Evolutionary conservation across 2,888 invertebrate species (phyloP), one percentile per base, ranked within the genome.

Genomic region (Eumerus sabulonum): DNA sequence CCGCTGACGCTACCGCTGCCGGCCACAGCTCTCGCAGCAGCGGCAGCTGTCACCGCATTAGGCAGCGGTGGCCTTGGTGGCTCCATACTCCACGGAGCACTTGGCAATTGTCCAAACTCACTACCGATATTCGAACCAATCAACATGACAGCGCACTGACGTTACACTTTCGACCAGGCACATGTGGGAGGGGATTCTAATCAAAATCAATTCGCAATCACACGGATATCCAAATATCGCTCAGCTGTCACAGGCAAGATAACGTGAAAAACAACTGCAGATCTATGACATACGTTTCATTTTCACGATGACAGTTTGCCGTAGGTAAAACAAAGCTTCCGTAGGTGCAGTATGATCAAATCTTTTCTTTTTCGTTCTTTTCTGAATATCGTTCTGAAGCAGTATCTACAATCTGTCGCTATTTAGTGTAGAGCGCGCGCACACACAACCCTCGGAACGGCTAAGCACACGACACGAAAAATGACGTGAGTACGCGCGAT

Each of bases 61-160:
- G 73, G 59, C 54, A 83, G 82, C 62, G 83, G 81, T 57, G 82
- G 83, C 68, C 82, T 82, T 64, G 84, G 84, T 47, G 84, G 84
- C 82, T 85, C 86, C 85, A 85, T 86, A 82, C 85, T 85, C 85
- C 85, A 84, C 42, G 84, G 84, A 76, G 84, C 83, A 83, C 84
- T 84, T 82, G 85, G 84, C 82, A 84, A 84, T 74, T 84, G 84
- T 82, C 83, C 82, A 83, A 84, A 84, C 79, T 85, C 85, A 85
- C 84, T 84, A 77, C 85, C 84, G 82, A 84, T 83, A 83, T 84
- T 84, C 74, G 85, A 85, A 84, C 85, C 85, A 83, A 85, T 86
- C 83, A 85, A 85, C 85, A 86, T 85, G 83, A 84, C 84, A 84
- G 77, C 81, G 76, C 71, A 47, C 60, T 79, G 68, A 64, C 45